These are phyloP conservation scores for Poeciliopsis turneri DNA, from an alignment of 2,797 vertebrate genomes.

Conservation along the genomic window DNA sequence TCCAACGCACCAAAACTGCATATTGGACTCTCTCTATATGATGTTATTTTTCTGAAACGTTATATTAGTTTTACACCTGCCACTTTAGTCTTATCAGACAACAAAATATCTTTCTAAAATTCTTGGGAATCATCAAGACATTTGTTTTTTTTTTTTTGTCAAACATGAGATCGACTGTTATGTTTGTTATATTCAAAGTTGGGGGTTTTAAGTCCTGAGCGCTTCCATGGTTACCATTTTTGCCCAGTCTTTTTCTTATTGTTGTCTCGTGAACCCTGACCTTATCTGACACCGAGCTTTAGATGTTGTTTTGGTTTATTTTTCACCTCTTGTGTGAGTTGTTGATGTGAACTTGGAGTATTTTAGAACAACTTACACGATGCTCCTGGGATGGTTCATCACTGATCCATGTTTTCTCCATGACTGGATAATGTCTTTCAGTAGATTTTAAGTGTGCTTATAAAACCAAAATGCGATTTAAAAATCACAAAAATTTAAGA, in stretches of 20 bases:
- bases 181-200: not conserved
- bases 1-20: not conserved
- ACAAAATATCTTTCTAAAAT: not conserved
- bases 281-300: not conserved
- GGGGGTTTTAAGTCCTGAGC: not conserved
- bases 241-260: not conserved
- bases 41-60: not conserved
- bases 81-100: not conserved
- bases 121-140: not conserved
- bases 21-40: not conserved
- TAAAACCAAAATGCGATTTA: not conserved
- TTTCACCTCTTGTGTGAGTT: not conserved
- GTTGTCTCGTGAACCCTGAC: not conserved
- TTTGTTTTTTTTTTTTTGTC: not conserved
- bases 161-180: not conserved
- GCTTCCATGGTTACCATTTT: not conserved
- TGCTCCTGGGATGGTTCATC: not conserved
- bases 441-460: not conserved
- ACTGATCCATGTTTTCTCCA: not conserved
- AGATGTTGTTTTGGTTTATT: not conserved
- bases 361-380: not conserved
- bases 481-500: not conserved
- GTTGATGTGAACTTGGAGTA: not conserved
- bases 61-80: not conserved
- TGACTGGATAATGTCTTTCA: not conserved